phyloP scores from a whole-genome alignment of 2,888 invertebrate genomes.

The Meiosimyza platycephala region DNA sequence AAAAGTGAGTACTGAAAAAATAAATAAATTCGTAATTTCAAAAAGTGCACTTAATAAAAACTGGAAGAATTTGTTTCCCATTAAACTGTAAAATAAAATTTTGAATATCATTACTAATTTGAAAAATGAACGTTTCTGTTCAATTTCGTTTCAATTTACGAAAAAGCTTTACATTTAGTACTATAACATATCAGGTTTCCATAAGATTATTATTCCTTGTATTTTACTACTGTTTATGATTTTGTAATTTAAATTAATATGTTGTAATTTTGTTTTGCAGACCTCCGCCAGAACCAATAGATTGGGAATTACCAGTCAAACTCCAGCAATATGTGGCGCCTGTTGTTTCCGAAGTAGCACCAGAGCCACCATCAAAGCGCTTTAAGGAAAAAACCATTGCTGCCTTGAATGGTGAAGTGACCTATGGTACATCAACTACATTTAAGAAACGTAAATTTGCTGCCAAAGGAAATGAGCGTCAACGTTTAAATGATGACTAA shows the following conservation, averaged over 20 bases:
- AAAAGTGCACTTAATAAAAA: no score
- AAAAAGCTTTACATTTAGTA: no score
- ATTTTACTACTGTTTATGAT: no score
- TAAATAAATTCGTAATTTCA: no score
- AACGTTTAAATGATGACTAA: constrained; percentile 58
- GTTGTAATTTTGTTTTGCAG: constrained; percentile 40
- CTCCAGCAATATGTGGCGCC: constrained; percentile 56
- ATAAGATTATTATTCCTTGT: no score
- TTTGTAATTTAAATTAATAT: background rate
- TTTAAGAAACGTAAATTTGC: constrained; percentile 66
- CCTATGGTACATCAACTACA: constrained; percentile 49
- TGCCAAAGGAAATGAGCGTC: constrained; percentile 61
- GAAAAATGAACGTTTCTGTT: no score
- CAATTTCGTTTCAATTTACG: no score
- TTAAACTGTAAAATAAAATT: no score
- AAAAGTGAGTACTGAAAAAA: constrained; percentile 69
- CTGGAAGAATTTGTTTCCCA: no score
- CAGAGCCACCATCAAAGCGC: constrained; percentile 63
- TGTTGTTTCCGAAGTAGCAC: constrained; percentile 51
- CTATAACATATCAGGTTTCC: no score
- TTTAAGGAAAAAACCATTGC: constrained; percentile 65
- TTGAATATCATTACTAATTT: no score
- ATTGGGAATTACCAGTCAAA: constrained; percentile 78
- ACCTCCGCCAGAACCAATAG: constrained; percentile 67
- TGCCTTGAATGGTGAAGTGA: constrained; percentile 49